Conservation (phyloP, 2,113 vertebrate genomes). For the Empidonax alnorum region DNA sequence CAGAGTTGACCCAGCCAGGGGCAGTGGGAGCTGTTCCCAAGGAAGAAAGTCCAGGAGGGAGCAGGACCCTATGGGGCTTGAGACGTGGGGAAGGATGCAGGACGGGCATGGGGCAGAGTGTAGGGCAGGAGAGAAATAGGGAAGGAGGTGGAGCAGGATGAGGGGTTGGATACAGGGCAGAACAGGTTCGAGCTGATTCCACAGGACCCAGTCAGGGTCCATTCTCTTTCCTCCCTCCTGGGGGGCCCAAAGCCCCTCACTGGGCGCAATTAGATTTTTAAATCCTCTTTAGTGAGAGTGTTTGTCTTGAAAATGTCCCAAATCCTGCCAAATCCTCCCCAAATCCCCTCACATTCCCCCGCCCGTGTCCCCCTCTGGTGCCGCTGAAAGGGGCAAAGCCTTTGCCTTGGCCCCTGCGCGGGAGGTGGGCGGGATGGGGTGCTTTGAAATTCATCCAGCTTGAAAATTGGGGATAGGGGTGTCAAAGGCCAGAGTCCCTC, state of each 20-base stretch:
- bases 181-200: not conserved
- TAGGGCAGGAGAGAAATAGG: not conserved
- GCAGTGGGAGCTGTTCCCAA: not conserved
- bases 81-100: not conserved
- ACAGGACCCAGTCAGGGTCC: not conserved
- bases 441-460: slow-evolving; percentile 21
- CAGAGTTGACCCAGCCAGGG: not conserved
- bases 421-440: not conserved
- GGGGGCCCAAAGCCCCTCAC: not conserved
- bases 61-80: not conserved
- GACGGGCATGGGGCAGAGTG: not conserved
- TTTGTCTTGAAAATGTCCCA: slow-evolving; percentile 73
- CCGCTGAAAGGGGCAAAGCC: not conserved
- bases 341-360: not conserved
- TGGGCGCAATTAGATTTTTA: slow-evolving; percentile 47
- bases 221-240: no score
- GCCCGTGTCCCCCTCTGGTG: not conserved
- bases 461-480: not conserved
- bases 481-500: not conserved
- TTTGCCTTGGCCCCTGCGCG: not conserved
- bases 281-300: slow-evolving; percentile 69
- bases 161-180: fast-evolving
- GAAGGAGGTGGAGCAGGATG: not conserved
- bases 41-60: not conserved
- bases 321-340: slow-evolving; percentile 52